These are phyloP conservation scores for Pterophyllum scalare DNA, from an alignment of 2,113 vertebrate genomes.

Conservation along the genomic window DNA sequence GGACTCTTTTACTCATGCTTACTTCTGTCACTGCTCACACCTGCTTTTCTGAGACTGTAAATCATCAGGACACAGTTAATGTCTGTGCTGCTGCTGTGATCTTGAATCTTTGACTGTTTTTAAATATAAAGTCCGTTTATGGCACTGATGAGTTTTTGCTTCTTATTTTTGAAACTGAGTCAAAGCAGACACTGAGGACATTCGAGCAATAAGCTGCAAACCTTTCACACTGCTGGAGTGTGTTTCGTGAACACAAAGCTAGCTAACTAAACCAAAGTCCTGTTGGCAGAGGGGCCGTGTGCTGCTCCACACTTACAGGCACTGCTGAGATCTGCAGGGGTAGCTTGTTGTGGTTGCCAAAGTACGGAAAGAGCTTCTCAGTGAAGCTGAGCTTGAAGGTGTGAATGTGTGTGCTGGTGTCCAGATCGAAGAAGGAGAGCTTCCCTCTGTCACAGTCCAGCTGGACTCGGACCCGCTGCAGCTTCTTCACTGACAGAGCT, in stretches of 20 bases:
- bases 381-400: not conserved
- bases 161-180: no score
- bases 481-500: not conserved
- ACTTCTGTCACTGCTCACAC: no score
- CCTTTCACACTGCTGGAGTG: fast-evolving
- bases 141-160: no score
- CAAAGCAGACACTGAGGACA: not conserved
- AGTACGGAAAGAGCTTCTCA: slow-evolving; percentile 19
- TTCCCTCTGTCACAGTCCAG: not conserved
- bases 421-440: slow-evolving; percentile 4
- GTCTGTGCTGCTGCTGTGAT: no score
- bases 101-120: no score
- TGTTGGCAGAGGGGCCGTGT: no score
- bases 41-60: no score
- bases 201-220: fast-evolving
- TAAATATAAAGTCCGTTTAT: no score
- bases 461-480: not conserved
- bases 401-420: not conserved
- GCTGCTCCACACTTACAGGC: not conserved
- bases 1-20: no score
- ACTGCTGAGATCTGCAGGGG: not conserved
- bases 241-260: fast-evolving
- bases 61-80: no score
- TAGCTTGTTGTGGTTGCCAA: not conserved
- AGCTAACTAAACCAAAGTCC: not conserved